These are phyloP conservation scores for Diorhabda carinulata DNA, from an alignment of 1,140 invertebrate genomes.

Conservation along the genomic window DNA sequence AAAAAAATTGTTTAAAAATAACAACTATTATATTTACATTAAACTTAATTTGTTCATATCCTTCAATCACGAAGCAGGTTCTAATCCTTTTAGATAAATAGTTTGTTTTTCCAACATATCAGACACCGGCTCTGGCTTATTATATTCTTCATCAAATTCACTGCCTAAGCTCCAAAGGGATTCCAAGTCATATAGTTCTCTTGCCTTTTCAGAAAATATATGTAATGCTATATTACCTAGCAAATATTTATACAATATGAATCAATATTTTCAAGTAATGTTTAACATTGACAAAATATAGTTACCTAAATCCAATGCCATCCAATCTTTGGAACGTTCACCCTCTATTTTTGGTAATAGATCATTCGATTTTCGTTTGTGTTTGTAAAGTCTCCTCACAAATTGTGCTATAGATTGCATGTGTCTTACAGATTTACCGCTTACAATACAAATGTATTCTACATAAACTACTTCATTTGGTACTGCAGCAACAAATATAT, in stretches of 20 bases:
- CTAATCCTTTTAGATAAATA: slow-evolving; percentile 57
- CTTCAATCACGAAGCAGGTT: slow-evolving; percentile 43
- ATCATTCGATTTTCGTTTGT: slow-evolving; percentile 64
- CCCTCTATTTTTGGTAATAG: slow-evolving; percentile 73
- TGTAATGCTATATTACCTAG: slow-evolving; percentile 87
- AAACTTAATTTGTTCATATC: too few species aligned
- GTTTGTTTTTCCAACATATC: slow-evolving; percentile 63
- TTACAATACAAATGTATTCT: slow-evolving; percentile 40
- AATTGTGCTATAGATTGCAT: slow-evolving; percentile 69
- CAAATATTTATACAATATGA: slow-evolving; percentile 29
- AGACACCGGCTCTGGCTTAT: slow-evolving; percentile 54
- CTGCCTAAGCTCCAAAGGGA: slow-evolving; percentile 83
- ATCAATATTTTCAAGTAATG: too few species aligned
- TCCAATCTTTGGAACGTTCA: slow-evolving; percentile 71
- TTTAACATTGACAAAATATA: background rate
- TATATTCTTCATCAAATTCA: slow-evolving; percentile 71
- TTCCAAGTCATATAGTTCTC: slow-evolving; percentile 82
- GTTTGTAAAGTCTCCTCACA: slow-evolving; percentile 75
- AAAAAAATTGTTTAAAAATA: too few species aligned
- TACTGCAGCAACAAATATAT: slow-evolving; percentile 78
- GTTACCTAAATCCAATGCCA: slow-evolving; percentile 84
- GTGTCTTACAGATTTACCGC: slow-evolving; percentile 38
- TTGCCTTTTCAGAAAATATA: slow-evolving; percentile 68
- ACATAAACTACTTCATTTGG: slow-evolving; percentile 69
- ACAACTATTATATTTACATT: too few species aligned